Evolutionary conservation across 2,113 vertebrate species (phyloP).

Genomic region (Amphilophus citrinellus): DNA sequence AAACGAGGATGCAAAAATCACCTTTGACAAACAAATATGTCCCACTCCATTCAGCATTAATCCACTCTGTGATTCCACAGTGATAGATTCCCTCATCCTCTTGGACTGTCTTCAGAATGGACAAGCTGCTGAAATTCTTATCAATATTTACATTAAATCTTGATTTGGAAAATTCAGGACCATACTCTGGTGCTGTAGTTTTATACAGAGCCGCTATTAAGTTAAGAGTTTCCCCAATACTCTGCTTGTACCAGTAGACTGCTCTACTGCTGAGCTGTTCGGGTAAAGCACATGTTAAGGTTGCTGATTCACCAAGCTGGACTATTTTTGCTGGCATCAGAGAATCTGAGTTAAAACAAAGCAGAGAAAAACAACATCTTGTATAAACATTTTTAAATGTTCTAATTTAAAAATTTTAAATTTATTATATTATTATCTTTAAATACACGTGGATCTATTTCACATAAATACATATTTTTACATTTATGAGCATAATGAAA

Average conservation of each 20-base stretch:
- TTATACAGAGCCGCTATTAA: constrained; percentile 3
- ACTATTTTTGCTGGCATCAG: constrained; percentile 13
- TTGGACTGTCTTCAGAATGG: not conserved
- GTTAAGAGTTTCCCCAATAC: not conserved
- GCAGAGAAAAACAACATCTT: not conserved
- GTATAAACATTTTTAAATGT: no score
- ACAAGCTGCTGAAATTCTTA: not conserved
- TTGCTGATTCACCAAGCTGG: not conserved
- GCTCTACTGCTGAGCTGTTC: not conserved
- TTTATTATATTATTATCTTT: not conserved
- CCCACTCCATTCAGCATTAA: not conserved
- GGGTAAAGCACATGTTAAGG: not conserved
- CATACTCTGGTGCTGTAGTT: not conserved
- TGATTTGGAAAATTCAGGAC: rapidly evolving
- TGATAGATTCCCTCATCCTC: constrained; percentile 39
- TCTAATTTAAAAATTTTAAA: not conserved
- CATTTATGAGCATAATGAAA: rapidly evolving
- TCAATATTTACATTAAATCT: rapidly evolving
- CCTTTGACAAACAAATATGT: constrained; percentile 14
- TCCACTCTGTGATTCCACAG: not conserved
- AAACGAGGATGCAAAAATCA: not conserved
- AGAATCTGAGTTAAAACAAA: not conserved
- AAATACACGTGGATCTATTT: rapidly evolving
- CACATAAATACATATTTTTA: not conserved
- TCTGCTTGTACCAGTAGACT: constrained; percentile 42